A percentile compares a stretch with the other conserved stretches of the same genome.
Conservation (phyloP, 2,888 invertebrate species). For the Lithophane ornitopus region DNA sequence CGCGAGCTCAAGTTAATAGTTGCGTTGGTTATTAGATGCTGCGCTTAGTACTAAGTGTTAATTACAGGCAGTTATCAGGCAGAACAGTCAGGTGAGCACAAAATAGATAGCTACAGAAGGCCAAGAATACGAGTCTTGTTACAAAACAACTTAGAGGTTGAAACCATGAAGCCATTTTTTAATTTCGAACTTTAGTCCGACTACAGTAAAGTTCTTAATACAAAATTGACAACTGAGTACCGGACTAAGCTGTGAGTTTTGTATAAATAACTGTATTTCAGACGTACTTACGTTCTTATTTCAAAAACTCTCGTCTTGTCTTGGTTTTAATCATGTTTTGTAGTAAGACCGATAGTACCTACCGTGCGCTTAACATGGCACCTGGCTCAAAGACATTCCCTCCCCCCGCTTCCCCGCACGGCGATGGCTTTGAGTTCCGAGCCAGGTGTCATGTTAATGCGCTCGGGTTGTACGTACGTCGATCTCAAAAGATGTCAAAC, state of each 20-base stretch:
- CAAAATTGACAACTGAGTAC: no score
- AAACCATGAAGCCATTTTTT: neutral
- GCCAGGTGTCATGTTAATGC: no score
- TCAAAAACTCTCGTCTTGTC: neutral
- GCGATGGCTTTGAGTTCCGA: no score
- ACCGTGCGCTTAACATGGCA: no score
- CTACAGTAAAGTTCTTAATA: neutral
- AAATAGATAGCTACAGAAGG: neutral
- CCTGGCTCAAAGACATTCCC: no score
- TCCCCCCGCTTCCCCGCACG: no score
- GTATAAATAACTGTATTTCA: neutral
- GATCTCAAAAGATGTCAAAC: neutral
- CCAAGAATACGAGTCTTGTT: neutral
- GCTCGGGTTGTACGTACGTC: no score
- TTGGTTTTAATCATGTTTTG: no score
- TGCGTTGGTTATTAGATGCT: conserved; percentile 22
- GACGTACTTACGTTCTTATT: neutral
- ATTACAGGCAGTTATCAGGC: conserved; percentile 44
- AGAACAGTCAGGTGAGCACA: conserved; percentile 7
- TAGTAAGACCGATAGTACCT: no score
- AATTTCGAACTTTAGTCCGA: neutral
- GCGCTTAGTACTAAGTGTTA: conserved; percentile 41
- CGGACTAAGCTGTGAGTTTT: neutral
- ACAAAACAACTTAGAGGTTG: neutral
- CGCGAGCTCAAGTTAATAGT: conserved; percentile 20